phyloP scores from a whole-genome alignment of 2,888 invertebrate genomes.

The Eremobia ochroleuca region DNA sequence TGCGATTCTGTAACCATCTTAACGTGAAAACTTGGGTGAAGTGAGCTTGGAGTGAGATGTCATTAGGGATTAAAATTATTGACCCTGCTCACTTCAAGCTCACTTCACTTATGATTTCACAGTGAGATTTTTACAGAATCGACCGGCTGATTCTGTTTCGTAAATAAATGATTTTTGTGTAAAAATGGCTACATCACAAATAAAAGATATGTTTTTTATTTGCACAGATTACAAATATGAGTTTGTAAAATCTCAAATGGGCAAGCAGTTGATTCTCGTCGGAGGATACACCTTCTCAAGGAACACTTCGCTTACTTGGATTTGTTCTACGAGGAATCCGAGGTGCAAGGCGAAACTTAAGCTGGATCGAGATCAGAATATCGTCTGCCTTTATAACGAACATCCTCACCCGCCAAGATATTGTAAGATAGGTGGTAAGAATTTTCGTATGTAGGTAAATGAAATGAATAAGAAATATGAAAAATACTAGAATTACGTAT shows the following conservation, averaged over 20 bases:
- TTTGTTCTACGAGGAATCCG: slow-evolving; percentile 65
- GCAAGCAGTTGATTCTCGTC: slow-evolving; percentile 68
- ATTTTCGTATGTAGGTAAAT: slow-evolving; percentile 8
- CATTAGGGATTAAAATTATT: no score
- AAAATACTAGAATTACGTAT: background rate
- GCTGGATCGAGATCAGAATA: slow-evolving; percentile 26
- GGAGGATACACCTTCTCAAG: slow-evolving; percentile 71
- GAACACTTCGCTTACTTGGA: slow-evolving; percentile 27
- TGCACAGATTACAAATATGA: slow-evolving; percentile 42
- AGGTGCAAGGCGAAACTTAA: slow-evolving; percentile 62
- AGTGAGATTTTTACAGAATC: no score
- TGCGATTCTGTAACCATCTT: no score
- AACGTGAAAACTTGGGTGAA: no score
- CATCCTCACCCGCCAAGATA: slow-evolving; percentile 53
- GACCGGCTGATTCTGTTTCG: background rate
- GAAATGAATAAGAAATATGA: background rate
- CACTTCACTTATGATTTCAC: no score
- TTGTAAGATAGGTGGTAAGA: slow-evolving; percentile 18
- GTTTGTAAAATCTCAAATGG: slow-evolving; percentile 58
- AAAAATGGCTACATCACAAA: background rate
- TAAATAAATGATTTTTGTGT: background rate
- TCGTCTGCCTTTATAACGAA: slow-evolving; percentile 35
- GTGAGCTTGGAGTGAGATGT: no score
- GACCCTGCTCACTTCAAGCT: no score
- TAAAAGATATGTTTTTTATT: slow-evolving; percentile 12